These are phyloP conservation scores for Periparus ater DNA, from an alignment of 2,797 vertebrate genomes.

Conservation along the genomic window DNA sequence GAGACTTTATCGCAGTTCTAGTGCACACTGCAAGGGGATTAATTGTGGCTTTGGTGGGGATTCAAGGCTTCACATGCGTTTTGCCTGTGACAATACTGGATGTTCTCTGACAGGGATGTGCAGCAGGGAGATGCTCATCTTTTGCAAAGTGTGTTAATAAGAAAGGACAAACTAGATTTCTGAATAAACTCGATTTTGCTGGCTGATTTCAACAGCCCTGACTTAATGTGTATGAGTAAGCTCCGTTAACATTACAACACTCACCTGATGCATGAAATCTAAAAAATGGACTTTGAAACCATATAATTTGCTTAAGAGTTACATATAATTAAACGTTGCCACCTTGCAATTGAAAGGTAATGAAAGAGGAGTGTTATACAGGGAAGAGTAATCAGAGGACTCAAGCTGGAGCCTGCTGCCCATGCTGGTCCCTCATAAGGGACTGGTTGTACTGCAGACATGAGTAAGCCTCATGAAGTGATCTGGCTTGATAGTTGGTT, in stretches of 20 bases:
- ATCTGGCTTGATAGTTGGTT: neutral
- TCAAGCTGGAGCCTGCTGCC: neutral
- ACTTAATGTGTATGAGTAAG: slow-evolving; percentile 1
- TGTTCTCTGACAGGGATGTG: neutral
- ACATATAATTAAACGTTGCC: slow-evolving; percentile 21
- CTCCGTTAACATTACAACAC: neutral
- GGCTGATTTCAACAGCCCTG: slow-evolving; percentile 13
- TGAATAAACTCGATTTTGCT: slow-evolving; percentile 1
- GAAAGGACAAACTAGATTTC: slow-evolving; percentile 34
- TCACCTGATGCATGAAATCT: slow-evolving; percentile 17
- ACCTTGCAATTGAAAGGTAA: slow-evolving; percentile 10
- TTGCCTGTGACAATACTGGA: slow-evolving; percentile 2
- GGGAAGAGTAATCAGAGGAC: neutral
- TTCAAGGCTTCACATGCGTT: slow-evolving; percentile 11
- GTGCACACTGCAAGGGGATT: neutral
- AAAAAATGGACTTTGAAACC: neutral
- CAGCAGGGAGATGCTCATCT: slow-evolving; percentile 12
- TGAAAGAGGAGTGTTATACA: neutral
- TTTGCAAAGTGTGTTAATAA: slow-evolving; percentile 11
- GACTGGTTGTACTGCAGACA: neutral
- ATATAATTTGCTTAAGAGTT: neutral
- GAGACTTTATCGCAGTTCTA: neutral
- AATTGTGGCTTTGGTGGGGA: slow-evolving; percentile 4
- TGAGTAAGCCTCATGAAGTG: neutral
- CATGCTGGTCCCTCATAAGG: neutral